Conservation (phyloP, 2,797 vertebrate species). For the Cossypha caffra region DNA sequence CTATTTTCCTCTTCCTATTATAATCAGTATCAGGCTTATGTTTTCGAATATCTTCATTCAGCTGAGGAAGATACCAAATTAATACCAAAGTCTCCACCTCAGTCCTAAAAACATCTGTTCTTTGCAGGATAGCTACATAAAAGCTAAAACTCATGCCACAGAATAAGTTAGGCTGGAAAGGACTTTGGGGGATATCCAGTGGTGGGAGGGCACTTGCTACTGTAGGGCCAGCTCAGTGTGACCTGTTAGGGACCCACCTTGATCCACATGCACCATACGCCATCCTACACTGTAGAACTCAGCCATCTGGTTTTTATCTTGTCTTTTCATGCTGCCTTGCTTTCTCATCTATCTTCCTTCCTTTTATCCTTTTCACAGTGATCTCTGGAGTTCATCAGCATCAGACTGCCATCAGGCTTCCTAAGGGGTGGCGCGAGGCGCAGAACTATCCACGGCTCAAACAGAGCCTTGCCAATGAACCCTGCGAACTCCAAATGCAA, state of each 20-base stretch:
- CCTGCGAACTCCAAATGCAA: neutral
- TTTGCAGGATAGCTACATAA: neutral
- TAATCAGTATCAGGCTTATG: neutral
- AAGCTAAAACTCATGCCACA: neutral
- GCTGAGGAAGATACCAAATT: neutral
- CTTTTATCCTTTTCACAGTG: neutral
- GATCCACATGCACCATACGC: no score
- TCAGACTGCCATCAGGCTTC: neutral
- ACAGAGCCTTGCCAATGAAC: neutral
- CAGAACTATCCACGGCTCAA: neutral
- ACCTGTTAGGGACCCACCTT: neutral
- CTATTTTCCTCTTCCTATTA: neutral
- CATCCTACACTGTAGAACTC: neutral
- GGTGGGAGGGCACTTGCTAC: neutral
- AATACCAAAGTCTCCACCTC: neutral
- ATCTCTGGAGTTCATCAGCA: neutral
- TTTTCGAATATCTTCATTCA: neutral
- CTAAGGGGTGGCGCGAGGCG: fast-evolving
- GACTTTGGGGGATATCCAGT: neutral
- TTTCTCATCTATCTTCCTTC: neutral
- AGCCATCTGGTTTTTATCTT: neutral
- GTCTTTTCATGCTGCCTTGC: neutral
- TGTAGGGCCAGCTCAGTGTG: neutral
- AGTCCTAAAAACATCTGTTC: neutral
- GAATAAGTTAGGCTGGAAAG: neutral